Evolutionary conservation across 2,888 invertebrate species (phyloP), one percentile per base, ranked within the genome.

Genomic region (Penaeus monodon): DNA sequence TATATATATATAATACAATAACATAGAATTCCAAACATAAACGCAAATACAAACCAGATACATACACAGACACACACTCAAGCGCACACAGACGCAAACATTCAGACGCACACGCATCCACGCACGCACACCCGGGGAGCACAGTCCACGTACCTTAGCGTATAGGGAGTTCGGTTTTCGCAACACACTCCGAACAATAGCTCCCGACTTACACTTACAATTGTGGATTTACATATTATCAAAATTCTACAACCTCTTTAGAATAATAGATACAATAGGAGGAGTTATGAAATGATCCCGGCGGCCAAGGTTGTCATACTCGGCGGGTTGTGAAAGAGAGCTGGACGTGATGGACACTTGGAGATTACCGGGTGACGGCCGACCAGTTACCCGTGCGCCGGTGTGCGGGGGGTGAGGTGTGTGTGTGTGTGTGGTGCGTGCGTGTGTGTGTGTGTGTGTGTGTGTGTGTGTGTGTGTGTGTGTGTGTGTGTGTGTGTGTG

Each of bases 181-280:
- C 73, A 73, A 73, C 38, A 27, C n/a, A 57, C 27, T 64, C 64
- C 7, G 29, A 33, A 80, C 80, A 80, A 80, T 80, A 20, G 29
- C 80, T 65, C 66, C 66, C 66, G 64, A 64, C 81, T 68, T 68
- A n/a, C 44, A 44, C 68, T 81, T 27, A 84, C 84, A 84, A 84
- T 84, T 78, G 44, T 22, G 49, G 57, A 78, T 84, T 84, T 84
- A 70, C 84, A 84, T 84, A 84, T 84, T 84, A 84, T 84, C 84
- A 84, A 84, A 84, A 78, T 68, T 78, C 84, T 78, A 84, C 84
- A 84, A 78, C 68, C 49, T 78, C 57, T 84, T 77, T 78, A 78
- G 63, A 84, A 84, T 84, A 84, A 78, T 44, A 78, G 84, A 84
- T 84, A 78, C 84, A 84, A 84, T 84, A 78, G 78, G 65, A 65